Base-by-base conservation (phyloP, 2,797 vertebrate species). In the Taenioides sp. region DNA sequence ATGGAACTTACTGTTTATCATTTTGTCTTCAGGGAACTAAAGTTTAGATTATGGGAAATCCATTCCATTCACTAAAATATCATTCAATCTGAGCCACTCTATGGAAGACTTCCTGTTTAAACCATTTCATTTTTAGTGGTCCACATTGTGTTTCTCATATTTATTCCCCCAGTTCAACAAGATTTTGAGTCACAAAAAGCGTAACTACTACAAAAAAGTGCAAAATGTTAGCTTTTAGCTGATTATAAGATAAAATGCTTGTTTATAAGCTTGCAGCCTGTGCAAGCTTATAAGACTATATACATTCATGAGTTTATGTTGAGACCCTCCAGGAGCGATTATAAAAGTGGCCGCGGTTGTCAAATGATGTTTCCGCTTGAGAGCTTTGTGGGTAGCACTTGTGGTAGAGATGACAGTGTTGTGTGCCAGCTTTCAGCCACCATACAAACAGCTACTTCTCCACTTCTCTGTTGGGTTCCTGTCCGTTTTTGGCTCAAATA, bases 391-490 rank as follows among this genome's bases (percentile, higher is more conserved):
- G 86, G 59, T 84, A 70, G 80, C 72, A 25, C 80, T 80, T 79
- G 83, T 80, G 86, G 81, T 79, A 84, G 82, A 82, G 80, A 80
- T 73, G 86, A 84, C 83, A 70, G 85, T 67, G 72, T 73, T 70
- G 72, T 67, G 76, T 79, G 84, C 88, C 86, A 84, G 74, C 80
- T 79, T 84, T 85, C 79, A 84, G 75, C 81, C 27, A 75, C 77
- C 80, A 86, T 82, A 93, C 92, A 93, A 93, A 91, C 90, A 84
- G 69, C 66, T 20, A 70, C 87, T 89, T 92, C 88, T 92, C 76
- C 66, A 74, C 75, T 28, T 74, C 77, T 72, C 78, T 11, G 67
- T n/a, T 61, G 74, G 71, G 65, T 78, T 87, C 64, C 78, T 50
- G 74, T 70, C 76, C 52, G 6, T 31, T 69, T 78, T 81, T 77